A percentile compares a stretch with the other conserved stretches of the same genome.
These are phyloP conservation scores for Thaumetopoea pityocampa DNA, from an alignment of 1,140 invertebrate species.

Conservation along the genomic window DNA sequence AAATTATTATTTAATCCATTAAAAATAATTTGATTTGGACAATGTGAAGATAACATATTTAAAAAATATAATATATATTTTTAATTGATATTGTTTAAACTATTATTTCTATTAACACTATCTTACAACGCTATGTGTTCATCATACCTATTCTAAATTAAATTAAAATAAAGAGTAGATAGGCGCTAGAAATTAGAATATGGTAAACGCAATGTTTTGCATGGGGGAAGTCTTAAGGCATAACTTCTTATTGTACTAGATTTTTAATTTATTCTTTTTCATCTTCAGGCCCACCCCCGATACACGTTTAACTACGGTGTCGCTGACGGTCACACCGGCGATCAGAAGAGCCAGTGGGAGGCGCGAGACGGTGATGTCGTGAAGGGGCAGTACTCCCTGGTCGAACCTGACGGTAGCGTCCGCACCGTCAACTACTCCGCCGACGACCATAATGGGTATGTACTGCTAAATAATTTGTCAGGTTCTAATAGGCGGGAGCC, in stretches of 20 bases:
- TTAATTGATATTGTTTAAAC: too few relatives aligned
- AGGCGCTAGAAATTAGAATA: too few relatives aligned
- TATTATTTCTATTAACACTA: too few relatives aligned
- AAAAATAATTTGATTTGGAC: too few relatives aligned
- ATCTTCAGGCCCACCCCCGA: slow-evolving; percentile 76
- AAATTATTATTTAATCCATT: too few relatives aligned
- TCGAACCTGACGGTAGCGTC: slow-evolving; percentile 77
- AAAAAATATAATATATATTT: too few relatives aligned
- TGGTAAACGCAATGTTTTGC: too few relatives aligned
- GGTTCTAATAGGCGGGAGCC: not conserved
- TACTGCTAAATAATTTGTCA: not conserved
- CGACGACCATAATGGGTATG: slow-evolving; percentile 75
- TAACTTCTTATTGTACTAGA: not conserved
- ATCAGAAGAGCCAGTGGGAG: slow-evolving; percentile 82
- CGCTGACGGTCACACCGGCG: slow-evolving; percentile 83
- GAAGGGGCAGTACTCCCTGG: slow-evolving; percentile 76
- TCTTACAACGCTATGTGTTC: too few relatives aligned
- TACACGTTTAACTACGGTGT: slow-evolving; percentile 86
- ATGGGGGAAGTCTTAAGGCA: too few relatives aligned
- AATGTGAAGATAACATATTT: too few relatives aligned
- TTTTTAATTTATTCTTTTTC: not conserved
- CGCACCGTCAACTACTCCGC: slow-evolving; percentile 78
- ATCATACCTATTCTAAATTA: too few relatives aligned
- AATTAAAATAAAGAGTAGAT: too few relatives aligned
- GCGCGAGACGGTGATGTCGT: slow-evolving; percentile 79